Percentiles rank a stretch among this genome's conserved stretches.
phyloP scores from a whole-genome alignment of 2,888 invertebrate genomes.

The Tipula helvola region DNA sequence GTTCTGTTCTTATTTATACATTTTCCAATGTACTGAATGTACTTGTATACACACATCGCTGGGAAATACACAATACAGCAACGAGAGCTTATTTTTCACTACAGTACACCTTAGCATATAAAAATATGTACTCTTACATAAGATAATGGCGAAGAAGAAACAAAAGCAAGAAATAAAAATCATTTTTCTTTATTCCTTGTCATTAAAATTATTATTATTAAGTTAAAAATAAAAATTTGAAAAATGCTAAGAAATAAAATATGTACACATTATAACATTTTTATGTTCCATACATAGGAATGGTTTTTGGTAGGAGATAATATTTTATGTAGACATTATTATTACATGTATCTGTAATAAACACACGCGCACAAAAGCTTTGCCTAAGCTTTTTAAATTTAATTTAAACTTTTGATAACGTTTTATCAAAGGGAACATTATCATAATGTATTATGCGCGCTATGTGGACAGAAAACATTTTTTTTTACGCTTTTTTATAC shows the following conservation, averaged over 20 bases:
- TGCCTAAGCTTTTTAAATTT: background rate
- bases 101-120: background rate
- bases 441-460: background rate
- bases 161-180: background rate
- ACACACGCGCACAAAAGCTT: background rate
- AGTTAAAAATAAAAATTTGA: background rate
- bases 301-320: background rate
- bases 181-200: background rate
- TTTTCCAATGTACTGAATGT: background rate
- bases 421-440: background rate
- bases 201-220: constrained; percentile 4
- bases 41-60: background rate
- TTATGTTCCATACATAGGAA: background rate
- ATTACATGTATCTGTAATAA: background rate
- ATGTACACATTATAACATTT: background rate
- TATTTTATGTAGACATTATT: background rate
- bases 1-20: background rate
- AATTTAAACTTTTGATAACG: background rate
- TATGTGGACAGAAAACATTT: background rate
- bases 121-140: background rate
- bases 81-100: background rate
- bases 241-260: background rate
- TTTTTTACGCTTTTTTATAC: background rate
- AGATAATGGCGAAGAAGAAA: background rate
- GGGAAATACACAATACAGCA: background rate